Conservation (phyloP, 2,113 vertebrate genomes). For the Elaphurus davidianus region DNA sequence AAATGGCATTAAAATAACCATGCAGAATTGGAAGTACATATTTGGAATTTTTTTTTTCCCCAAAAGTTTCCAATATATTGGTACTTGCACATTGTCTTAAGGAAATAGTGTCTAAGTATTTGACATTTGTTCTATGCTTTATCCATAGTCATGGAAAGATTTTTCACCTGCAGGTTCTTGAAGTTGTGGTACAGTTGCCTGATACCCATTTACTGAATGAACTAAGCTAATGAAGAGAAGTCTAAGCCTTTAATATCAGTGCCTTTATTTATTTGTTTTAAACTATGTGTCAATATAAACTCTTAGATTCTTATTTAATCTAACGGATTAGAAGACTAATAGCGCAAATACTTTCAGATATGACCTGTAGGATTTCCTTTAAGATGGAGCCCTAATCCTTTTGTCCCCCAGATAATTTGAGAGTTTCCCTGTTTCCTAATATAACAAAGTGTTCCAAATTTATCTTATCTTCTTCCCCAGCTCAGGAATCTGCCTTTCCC, state of each 20-base stretch:
- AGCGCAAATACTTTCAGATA: neutral
- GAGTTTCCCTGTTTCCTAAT: neutral
- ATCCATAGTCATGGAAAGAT: neutral
- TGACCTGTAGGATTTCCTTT: neutral
- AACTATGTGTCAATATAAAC: neutral
- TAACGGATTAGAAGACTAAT: neutral
- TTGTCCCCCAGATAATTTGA: neutral
- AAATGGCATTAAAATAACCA: neutral
- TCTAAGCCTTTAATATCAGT: neutral
- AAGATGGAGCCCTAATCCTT: neutral
- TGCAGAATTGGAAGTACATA: neutral
- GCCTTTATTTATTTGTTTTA: neutral
- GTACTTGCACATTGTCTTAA: neutral
- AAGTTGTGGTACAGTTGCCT: neutral
- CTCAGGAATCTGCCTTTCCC: neutral
- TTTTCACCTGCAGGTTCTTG: neutral
- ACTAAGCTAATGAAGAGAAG: neutral
- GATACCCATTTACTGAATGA: neutral
- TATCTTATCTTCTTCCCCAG: neutral
- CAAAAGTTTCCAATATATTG: neutral
- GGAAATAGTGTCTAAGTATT: neutral
- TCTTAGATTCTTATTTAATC: neutral
- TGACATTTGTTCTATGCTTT: neutral
- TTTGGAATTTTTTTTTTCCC: neutral
- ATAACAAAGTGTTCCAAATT: neutral